A percentile compares a stretch with the other conserved stretches of the same genome.
Evolutionary conservation across 2,888 invertebrate species (phyloP).

Genomic region (Abrostola tripartita): DNA sequence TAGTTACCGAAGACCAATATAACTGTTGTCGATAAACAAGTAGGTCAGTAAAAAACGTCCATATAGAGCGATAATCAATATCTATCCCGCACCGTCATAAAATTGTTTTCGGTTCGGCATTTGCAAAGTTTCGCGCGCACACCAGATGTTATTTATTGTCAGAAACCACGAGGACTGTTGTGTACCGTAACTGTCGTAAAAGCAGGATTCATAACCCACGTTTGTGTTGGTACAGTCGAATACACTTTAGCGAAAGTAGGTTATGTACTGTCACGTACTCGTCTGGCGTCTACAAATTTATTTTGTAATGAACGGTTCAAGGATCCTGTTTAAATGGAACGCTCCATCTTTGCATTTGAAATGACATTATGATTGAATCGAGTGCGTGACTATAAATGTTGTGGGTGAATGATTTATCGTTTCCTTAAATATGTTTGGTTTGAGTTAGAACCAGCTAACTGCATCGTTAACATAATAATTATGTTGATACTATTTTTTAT

Average conservation of each 20-base stretch:
- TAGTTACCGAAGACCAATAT: not conserved
- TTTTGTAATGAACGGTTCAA: conserved; percentile 42
- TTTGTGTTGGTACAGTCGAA: conserved; percentile 50
- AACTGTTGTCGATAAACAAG: conserved; percentile 16
- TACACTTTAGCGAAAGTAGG: conserved; percentile 49
- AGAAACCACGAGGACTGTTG: conserved; percentile 51
- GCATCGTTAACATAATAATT: not conserved
- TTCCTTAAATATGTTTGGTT: not conserved
- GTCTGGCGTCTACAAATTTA: conserved; percentile 35
- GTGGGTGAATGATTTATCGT: not conserved
- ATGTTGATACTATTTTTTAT: no score
- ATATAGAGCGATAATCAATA: conserved; percentile 43
- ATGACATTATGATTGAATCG: conserved; percentile 3
- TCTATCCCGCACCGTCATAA: conserved; percentile 33
- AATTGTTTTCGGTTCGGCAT: conserved; percentile 51
- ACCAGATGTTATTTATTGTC: conserved; percentile 64
- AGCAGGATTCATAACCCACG: conserved; percentile 60
- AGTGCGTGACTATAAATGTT: not conserved
- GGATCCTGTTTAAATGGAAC: conserved; percentile 13
- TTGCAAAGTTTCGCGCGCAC: conserved; percentile 54
- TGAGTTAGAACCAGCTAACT: not conserved
- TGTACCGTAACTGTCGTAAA: conserved; percentile 62
- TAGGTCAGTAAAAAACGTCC: conserved; percentile 37
- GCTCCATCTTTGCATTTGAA: conserved; percentile 22
- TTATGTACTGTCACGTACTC: conserved; percentile 60